A percentile compares a stretch with the other conserved stretches of the same genome.
phyloP scores from a whole-genome alignment of 2,113 vertebrate genomes.

The Daboia siamensis region DNA sequence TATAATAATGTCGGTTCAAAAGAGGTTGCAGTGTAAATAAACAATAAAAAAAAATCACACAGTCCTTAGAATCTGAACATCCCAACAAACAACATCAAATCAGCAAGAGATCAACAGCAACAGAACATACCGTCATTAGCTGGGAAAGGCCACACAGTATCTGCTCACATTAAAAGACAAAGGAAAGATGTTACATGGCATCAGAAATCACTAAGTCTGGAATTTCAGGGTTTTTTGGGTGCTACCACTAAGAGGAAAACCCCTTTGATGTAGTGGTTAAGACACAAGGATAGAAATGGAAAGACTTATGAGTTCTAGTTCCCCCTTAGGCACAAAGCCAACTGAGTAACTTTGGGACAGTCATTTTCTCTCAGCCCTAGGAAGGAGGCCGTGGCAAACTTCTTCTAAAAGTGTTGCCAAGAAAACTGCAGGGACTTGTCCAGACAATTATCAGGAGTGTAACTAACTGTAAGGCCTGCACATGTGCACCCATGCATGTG shows the following conservation, averaged over 20 bases:
- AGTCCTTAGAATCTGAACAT: neutral
- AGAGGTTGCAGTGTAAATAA: neutral
- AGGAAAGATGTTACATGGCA: neutral
- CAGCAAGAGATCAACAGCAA: neutral
- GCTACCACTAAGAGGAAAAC: neutral
- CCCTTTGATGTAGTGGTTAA: neutral
- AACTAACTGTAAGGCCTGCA: neutral
- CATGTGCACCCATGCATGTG: no score
- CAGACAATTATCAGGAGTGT: neutral
- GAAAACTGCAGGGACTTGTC: neutral
- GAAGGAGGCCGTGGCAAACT: neutral
- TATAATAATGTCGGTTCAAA: neutral
- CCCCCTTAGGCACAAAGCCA: neutral
- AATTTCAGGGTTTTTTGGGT: neutral
- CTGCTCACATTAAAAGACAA: neutral
- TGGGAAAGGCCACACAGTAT: neutral
- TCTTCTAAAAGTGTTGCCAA: neutral
- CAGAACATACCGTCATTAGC: neutral
- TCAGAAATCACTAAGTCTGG: neutral
- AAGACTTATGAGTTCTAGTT: neutral
- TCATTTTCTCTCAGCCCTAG: neutral
- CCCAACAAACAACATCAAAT: neutral
- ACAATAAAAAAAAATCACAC: neutral
- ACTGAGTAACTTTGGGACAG: neutral
- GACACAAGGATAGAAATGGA: neutral